phyloP scores from a whole-genome alignment of 2,888 invertebrate species.

The Arge pagana region DNA sequence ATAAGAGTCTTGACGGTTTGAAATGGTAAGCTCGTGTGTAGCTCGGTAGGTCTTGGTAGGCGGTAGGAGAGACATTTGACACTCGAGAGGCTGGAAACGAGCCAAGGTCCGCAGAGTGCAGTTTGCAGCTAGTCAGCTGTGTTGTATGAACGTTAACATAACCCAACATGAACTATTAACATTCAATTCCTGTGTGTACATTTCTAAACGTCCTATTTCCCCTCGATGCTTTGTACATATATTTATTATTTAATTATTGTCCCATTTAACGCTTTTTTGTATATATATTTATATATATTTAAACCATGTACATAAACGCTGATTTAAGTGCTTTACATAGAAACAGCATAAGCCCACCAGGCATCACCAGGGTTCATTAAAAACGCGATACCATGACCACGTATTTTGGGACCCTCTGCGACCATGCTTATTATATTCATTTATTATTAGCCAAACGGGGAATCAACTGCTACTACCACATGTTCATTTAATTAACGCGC shows the following conservation, averaged over 20 bases:
- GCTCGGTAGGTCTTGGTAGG: constrained; percentile 57
- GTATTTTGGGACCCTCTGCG: no score
- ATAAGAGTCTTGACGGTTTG: constrained; percentile 54
- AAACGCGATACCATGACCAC: no score
- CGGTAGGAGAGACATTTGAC: constrained; percentile 56
- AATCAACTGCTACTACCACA: no score
- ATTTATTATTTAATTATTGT: constrained; percentile 15
- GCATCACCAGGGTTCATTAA: background rate
- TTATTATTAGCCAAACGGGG: no score
- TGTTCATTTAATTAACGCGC: no score
- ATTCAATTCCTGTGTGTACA: constrained; percentile 20
- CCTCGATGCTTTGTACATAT: constrained; percentile 27
- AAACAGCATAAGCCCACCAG: background rate
- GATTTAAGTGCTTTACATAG: constrained; percentile 33
- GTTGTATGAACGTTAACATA: constrained; percentile 46
- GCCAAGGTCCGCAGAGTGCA: constrained; percentile 52
- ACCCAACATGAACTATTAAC: constrained; percentile 23
- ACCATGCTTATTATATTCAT: no score
- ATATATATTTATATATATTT: constrained; percentile 17
- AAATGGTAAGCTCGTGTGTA: constrained; percentile 59
- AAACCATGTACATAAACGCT: constrained; percentile 27
- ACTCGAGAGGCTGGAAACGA: constrained; percentile 47
- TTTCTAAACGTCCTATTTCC: constrained; percentile 27
- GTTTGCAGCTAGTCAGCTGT: constrained; percentile 53
- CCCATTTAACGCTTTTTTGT: background rate